Conservation (phyloP, 2,113 vertebrate genomes). For the Larimichthys polyactis region DNA sequence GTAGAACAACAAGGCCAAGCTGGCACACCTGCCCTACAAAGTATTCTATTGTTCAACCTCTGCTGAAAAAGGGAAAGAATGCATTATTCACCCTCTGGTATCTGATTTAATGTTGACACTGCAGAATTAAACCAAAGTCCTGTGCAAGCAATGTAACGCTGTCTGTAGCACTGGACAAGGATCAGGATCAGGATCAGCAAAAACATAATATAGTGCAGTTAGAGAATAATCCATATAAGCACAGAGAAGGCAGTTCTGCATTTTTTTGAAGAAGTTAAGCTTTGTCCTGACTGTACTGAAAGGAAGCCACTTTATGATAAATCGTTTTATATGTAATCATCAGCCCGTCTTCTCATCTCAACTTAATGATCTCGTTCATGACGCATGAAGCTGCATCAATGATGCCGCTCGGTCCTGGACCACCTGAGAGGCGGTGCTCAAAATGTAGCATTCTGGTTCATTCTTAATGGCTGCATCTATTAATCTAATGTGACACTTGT, state of each 20-base stretch:
- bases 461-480: conserved; percentile 27
- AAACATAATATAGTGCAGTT: conserved; percentile 9
- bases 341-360: conserved; percentile 3
- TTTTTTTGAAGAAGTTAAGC: not conserved
- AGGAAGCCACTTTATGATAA: conserved; percentile 11
- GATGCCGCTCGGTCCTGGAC: conserved; percentile 2
- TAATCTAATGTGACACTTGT: conserved; percentile 22
- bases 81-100: conserved; percentile 56
- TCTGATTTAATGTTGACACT: conserved; percentile 50
- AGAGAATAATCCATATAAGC: not conserved
- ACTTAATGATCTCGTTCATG: conserved; percentile 31
- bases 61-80: conserved; percentile 61
- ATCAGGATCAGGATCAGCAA: conserved; percentile 25
- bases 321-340: conserved; percentile 21
- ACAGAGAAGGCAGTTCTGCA: not conserved
- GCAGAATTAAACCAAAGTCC: conserved; percentile 62
- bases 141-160: conserved; percentile 36
- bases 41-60: conserved; percentile 59
- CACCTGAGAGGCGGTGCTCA: not conserved
- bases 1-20: conserved; percentile 61
- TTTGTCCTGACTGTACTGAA: conserved; percentile 5
- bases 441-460: conserved; percentile 19
- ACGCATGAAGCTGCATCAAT: conserved; percentile 4
- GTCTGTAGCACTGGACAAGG: conserved; percentile 4
- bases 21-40: conserved; percentile 75